Percentiles rank a stretch among this genome's conserved stretches.
These are phyloP conservation scores for Cephalopterus ornatus DNA, from an alignment of 2,113 vertebrate genomes.

Conservation along the genomic window DNA sequence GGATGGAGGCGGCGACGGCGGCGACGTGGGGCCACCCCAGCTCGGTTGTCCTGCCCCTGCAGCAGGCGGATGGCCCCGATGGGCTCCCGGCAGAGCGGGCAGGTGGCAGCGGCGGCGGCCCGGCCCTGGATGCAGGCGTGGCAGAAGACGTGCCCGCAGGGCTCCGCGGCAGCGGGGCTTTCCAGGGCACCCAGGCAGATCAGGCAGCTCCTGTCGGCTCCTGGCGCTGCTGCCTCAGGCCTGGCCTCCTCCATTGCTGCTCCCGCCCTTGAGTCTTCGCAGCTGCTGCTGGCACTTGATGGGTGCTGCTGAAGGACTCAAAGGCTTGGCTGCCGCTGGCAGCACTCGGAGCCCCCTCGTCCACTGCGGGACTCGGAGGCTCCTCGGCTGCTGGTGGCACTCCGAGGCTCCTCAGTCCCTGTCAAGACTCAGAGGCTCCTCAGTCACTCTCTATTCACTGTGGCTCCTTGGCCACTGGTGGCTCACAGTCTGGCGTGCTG, in stretches of 20 bases:
- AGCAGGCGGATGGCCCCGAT: not conserved
- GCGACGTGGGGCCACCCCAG: not conserved
- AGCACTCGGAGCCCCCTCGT: not conserved
- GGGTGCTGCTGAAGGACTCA: not conserved
- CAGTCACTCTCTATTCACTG: no score
- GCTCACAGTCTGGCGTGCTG: not conserved
- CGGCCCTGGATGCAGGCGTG: not conserved
- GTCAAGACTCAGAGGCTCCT: not conserved
- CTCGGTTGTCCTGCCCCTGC: not conserved
- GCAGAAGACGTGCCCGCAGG: not conserved
- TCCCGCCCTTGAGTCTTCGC: not conserved
- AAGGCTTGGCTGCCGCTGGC: not conserved
- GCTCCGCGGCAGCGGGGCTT: not conserved
- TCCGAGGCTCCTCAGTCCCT: no score
- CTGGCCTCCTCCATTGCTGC: no score
- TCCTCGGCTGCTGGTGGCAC: no score
- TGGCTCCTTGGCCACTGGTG: not conserved
- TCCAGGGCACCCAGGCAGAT: not conserved
- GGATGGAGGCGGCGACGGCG: not conserved
- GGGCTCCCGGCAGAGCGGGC: not conserved
- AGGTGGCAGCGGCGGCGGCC: not conserved
- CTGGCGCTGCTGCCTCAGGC: not conserved
- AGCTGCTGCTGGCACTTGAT: not conserved
- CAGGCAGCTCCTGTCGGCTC: not conserved
- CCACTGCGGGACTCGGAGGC: not conserved